Evolutionary conservation across 2,113 vertebrate genomes (phyloP), one percentile per base, ranked within the genome.

Genomic region (Heteronetta atricapilla): DNA sequence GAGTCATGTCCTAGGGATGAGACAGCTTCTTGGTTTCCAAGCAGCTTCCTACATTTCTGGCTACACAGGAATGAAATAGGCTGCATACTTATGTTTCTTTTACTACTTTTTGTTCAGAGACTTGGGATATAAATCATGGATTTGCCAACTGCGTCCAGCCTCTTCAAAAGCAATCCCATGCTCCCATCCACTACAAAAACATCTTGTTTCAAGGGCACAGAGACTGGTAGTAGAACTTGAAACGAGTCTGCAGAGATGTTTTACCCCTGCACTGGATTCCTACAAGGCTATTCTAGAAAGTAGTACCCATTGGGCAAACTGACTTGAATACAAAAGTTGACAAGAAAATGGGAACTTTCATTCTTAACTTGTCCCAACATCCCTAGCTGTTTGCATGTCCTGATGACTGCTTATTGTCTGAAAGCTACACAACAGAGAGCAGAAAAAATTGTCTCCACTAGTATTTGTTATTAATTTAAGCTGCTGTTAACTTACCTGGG

Each of bases 401-500:
- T 77, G 40, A 42, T 22, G 67, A 48, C 5, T 46, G 13, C 28
- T 70, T 42, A 7, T 48, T 90, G 12, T 72, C 56, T 53, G 38
- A 90, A 55, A 34, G 31, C 46, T 89, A 72, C 23, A 48, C 12
- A 38, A 38, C 1, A 63, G 40, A 40, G 17, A 77, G 19, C 7
- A 53, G 16, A 78, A 38, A 42, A 2, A 23, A 38, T 82, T 88
- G 12, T 52, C 60, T 75, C 17, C 44, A 10, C 20, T 84, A 36
- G 0, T 73, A 82, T 40, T 92, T 82, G 22, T 40, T 79, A 8
- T 26, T 60, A 25, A 60, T 77, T 50, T 10, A 69, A 82, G 23
- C 19, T 81, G n/a, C 53, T 89, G 25, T 53, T 80, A 40, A 73
- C 56, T 66, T 82, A 96, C 96, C 93, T 97, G 48, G 90, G 72